These are phyloP conservation scores for Hippoglossus hippoglossus DNA, from an alignment of 2,797 vertebrate genomes.

Conservation along the genomic window DNA sequence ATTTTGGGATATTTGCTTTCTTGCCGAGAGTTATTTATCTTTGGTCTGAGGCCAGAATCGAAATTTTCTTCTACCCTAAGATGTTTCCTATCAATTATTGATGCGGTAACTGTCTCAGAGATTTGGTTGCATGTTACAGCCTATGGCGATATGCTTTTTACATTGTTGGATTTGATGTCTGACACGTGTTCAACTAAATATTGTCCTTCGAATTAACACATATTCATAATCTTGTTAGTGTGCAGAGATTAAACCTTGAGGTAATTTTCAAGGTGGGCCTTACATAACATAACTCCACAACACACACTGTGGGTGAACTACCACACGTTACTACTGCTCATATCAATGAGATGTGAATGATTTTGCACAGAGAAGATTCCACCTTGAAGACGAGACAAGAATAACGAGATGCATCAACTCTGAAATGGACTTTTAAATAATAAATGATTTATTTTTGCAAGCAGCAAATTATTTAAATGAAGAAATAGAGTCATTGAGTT, in stretches of 20 bases:
- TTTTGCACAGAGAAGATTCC: not conserved
- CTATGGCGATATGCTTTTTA: not conserved
- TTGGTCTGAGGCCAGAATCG: not conserved
- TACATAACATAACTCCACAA: not conserved
- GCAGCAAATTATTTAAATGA: not conserved
- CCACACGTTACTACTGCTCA: not conserved
- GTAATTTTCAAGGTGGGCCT: not conserved
- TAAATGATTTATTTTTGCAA: not conserved
- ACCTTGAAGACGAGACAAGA: not conserved
- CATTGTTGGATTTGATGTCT: not conserved
- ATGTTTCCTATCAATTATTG: conserved; percentile 8
- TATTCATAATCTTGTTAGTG: not conserved
- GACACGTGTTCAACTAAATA: not conserved
- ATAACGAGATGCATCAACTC: not conserved
- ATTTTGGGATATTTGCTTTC: not conserved
- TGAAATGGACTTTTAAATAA: conserved; percentile 5
- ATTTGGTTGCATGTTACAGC: not conserved
- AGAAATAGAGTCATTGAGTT: not conserved
- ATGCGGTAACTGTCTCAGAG: conserved; percentile 1
- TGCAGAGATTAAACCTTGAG: not conserved
- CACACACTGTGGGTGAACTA: not conserved
- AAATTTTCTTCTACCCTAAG: not conserved
- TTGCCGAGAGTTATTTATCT: not conserved
- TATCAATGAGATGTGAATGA: not conserved
- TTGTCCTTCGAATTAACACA: not conserved